These are phyloP conservation scores for Sebastes dallii DNA, from an alignment of 2,797 vertebrate species.

Conservation along the genomic window DNA sequence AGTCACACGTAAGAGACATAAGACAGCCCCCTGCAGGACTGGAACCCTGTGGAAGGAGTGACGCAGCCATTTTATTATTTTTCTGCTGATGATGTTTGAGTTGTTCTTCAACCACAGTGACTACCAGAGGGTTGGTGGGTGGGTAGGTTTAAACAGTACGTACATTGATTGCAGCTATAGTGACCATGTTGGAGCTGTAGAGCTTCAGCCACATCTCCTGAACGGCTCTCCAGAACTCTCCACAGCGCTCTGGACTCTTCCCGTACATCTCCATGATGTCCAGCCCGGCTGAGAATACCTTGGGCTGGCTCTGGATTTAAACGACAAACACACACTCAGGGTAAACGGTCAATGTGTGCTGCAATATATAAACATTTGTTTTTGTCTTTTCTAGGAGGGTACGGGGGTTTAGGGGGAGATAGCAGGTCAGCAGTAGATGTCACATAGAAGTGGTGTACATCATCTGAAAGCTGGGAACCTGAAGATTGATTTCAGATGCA, in stretches of 20 bases:
- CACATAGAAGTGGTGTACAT: no score
- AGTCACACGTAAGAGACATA: conserved; percentile 86
- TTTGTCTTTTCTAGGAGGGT: no score
- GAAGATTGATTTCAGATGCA: no score
- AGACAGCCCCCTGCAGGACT: conserved; percentile 92
- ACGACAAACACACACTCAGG: background rate
- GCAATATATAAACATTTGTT: background rate
- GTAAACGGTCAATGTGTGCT: background rate
- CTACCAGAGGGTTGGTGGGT: background rate
- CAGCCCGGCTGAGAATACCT: conserved; percentile 91
- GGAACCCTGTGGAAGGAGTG: conserved; percentile 81
- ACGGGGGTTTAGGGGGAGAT: no score
- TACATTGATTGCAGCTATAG: conserved; percentile 89
- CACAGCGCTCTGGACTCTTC: conserved; percentile 83
- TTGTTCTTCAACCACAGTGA: background rate
- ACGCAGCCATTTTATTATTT: background rate
- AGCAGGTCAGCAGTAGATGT: no score
- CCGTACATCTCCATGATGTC: conserved; percentile 91
- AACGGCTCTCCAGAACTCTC: conserved; percentile 90
- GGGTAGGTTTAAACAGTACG: conserved; percentile 34
- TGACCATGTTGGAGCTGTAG: conserved; percentile 88
- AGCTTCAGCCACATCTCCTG: conserved; percentile 93
- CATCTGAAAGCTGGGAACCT: no score
- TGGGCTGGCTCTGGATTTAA: conserved; percentile 80
- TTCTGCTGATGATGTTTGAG: background rate